Base-by-base conservation (phyloP, 2,797 vertebrate species). In the Rhadinocentrus ornatus region DNA sequence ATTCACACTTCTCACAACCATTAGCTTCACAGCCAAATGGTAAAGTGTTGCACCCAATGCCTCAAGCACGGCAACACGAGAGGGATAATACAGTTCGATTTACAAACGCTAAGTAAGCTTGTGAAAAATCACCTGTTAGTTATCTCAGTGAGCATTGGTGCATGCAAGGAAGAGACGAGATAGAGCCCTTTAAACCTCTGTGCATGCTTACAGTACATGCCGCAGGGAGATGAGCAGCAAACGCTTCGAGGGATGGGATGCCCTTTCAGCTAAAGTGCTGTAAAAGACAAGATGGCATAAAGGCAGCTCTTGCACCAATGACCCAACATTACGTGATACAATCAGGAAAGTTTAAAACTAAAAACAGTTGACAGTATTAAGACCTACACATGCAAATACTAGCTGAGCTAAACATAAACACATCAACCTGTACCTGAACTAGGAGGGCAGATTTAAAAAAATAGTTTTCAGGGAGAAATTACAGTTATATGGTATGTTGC, bases 201-300 rank as follows among this genome's bases (percentile, higher is more conserved):
- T 68, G 44, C 89, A 89, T 90, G 89, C 90, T 81, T 26, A 71
- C 69, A 83, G 80, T 3, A 54, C 88, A 90, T 88, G 86, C 83
- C 80, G 53, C 34, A 37, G 18, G 8, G 46, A 71, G 77, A 46
- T 27, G 73, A 82, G 75, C 2, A 66, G 74, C 73, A 75, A 73
- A 80, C 61, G 70, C 75, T 54, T 76, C 22, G 1, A 70, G 29
- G 48, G 61, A 26, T 37, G 69, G 15, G 67, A 58, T 15, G 77
- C 62, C 56, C 55, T 61, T 56, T 87, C 77, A 75, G 59, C 67
- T 87, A 88, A 71, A 76, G 67, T 9, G 74, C 90, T 90, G 88
- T 31, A 67, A 82, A 71, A 85, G 58, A 91, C 67, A 87, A 72
- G 73, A 84, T 48, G 82, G 31, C 10, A 24, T 91, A 62, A 89